Percentiles rank a stretch among this genome's conserved stretches.
Evolutionary conservation across 2,888 invertebrate species (phyloP).

Genomic region (Agrochola lota): DNA sequence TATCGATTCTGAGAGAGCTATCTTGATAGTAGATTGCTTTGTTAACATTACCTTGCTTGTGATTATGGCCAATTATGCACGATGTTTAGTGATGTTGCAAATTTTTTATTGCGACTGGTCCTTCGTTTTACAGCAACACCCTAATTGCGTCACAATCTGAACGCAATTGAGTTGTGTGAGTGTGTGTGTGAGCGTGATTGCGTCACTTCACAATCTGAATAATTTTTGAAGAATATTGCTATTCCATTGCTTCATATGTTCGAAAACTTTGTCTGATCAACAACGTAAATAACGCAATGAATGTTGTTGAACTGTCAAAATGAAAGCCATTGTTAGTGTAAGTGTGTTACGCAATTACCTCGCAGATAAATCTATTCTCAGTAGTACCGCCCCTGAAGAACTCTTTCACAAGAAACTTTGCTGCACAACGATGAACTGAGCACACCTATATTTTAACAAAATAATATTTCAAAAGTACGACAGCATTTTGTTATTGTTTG

Average conservation of each 20-base stretch:
- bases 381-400: not conserved
- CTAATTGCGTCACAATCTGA: too few species aligned
- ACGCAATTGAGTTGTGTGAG: too few species aligned
- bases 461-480: constrained; percentile 35
- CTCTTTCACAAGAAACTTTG: not conserved
- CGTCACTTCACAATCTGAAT: too few species aligned
- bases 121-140: not conserved
- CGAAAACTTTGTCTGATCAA: too few species aligned
- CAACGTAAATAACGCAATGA: too few species aligned
- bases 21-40: constrained; percentile 1
- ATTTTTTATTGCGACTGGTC: not conserved
- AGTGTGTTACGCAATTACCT: too few species aligned
- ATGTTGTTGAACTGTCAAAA: too few species aligned
- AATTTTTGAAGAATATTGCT: too few species aligned
- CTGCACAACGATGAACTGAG: not conserved
- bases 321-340: too few species aligned
- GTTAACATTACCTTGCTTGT: not conserved
- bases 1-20: constrained; percentile 40
- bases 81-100: not conserved
- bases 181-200: too few species aligned
- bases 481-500: constrained; percentile 52
- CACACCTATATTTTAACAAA: constrained; percentile 17
- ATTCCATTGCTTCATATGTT: too few species aligned
- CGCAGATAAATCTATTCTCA: not conserved
- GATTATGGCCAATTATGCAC: not conserved